Evolutionary conservation across 2,888 invertebrate species (phyloP).

Genomic region (Trichopoda pennipes): DNA sequence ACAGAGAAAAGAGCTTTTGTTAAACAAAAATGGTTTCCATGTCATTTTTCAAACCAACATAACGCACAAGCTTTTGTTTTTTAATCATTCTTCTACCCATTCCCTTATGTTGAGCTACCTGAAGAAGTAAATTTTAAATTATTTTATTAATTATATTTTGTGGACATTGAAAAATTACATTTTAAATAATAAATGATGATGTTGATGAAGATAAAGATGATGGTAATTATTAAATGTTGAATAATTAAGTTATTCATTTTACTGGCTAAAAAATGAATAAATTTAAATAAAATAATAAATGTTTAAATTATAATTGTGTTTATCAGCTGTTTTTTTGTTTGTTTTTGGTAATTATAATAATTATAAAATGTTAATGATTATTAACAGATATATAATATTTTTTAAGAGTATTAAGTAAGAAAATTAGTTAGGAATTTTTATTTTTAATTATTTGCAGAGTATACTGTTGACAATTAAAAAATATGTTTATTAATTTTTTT

Average conservation of each 20-base stretch:
- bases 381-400: too few species aligned
- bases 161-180: slow-evolving; percentile 67
- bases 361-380: too few species aligned
- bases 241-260: slow-evolving; percentile 54
- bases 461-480: too few species aligned
- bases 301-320: slow-evolving; percentile 23
- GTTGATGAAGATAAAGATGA: slow-evolving; percentile 13
- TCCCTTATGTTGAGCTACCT: background rate
- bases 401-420: too few species aligned
- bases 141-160: slow-evolving; percentile 66
- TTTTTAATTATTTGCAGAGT: too few species aligned
- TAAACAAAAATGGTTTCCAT: slow-evolving; percentile 51
- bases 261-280: slow-evolving; percentile 15
- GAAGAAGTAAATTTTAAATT: slow-evolving; percentile 56
- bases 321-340: too few species aligned
- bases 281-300: slow-evolving; percentile 32
- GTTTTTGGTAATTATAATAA: too few species aligned
- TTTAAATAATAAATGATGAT: slow-evolving; percentile 63
- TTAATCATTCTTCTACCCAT: background rate
- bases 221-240: slow-evolving; percentile 40
- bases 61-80: slow-evolving; percentile 35
- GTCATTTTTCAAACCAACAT: slow-evolving; percentile 59
- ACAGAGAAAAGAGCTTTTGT: slow-evolving; percentile 23
- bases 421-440: too few species aligned
- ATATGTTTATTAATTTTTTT: too few species aligned